These are phyloP conservation scores for Microplitis manilae DNA, from an alignment of 2,888 invertebrate species.

Conservation along the genomic window DNA sequence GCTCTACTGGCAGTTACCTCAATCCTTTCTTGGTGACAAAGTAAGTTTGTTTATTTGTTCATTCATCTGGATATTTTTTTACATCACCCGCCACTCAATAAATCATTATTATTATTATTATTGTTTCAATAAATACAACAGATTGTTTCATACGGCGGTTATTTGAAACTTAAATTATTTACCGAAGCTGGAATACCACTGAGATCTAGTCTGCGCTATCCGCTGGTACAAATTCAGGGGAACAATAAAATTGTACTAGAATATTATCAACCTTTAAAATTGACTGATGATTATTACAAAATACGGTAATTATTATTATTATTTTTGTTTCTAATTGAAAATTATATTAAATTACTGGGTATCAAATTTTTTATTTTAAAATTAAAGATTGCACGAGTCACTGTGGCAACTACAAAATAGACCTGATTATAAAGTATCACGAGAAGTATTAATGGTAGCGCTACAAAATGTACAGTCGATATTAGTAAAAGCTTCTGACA, in stretches of 20 bases:
- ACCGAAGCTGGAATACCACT: conserved; percentile 78
- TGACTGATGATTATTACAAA: conserved; percentile 54
- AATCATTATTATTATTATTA: neutral
- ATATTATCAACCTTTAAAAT: conserved; percentile 75
- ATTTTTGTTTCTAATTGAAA: neutral
- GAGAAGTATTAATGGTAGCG: conserved; percentile 91
- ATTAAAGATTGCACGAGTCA: conserved; percentile 76
- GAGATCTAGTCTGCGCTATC: conserved; percentile 77
- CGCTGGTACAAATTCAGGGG: conserved; percentile 88
- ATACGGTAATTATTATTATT: conserved; percentile 68
- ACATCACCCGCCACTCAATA: neutral
- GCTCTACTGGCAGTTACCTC: conserved; percentile 87
- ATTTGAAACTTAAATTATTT: conserved; percentile 81
- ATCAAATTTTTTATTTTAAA: conserved; percentile 8
- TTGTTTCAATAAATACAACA: conserved; percentile 64
- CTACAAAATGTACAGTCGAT: conserved; percentile 89
- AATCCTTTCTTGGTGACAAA: conserved; percentile 87
- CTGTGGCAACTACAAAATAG: conserved; percentile 81
- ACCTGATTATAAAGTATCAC: conserved; percentile 76
- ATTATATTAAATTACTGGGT: neutral
- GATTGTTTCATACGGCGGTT: conserved; percentile 92
- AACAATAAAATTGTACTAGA: conserved; percentile 83
- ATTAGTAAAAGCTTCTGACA: conserved; percentile 81
- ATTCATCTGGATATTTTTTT: conserved; percentile 27
- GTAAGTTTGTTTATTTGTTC: conserved; percentile 64